Percentiles rank a stretch among this genome's conserved stretches.
phyloP scores from a whole-genome alignment of 2,113 vertebrate species.

The Hippocampus comes region DNA sequence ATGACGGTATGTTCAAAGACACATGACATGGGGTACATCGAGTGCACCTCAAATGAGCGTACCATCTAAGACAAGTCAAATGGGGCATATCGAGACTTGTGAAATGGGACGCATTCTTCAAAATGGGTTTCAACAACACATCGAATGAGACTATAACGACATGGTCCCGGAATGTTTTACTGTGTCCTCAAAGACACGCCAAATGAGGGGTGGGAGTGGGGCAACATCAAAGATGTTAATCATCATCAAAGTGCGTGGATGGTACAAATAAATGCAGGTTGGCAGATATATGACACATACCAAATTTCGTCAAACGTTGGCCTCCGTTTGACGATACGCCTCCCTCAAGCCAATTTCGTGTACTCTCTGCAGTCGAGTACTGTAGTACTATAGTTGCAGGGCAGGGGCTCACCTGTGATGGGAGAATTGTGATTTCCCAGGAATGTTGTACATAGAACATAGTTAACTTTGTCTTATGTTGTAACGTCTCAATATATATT shows the following conservation, averaged over 20 bases:
- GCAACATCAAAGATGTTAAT: background rate
- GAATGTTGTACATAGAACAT: too few species aligned
- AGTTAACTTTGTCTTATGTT: too few species aligned
- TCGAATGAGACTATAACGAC: too few species aligned
- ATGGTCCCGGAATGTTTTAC: background rate
- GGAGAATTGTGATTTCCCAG: too few species aligned
- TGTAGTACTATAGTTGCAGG: background rate
- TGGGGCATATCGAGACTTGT: background rate
- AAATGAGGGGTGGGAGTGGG: background rate
- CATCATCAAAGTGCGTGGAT: background rate
- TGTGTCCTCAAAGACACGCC: background rate
- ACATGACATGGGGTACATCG: background rate
- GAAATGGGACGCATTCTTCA: too few species aligned
- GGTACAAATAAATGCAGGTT: background rate
- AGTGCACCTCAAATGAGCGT: background rate
- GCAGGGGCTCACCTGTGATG: too few species aligned
- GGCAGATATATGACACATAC: background rate
- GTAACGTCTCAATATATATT: too few species aligned
- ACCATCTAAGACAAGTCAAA: background rate
- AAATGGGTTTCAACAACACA: too few species aligned
- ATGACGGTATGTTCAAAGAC: too few species aligned
- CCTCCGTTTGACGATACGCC: background rate
- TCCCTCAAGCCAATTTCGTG: background rate
- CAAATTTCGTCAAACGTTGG: background rate
- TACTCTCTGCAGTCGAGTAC: slow-evolving; percentile 18